Evolutionary conservation across 1,140 invertebrate species (phyloP), one percentile per base, ranked within the genome.

Genomic region (Zaprionus tsacasi): DNA sequence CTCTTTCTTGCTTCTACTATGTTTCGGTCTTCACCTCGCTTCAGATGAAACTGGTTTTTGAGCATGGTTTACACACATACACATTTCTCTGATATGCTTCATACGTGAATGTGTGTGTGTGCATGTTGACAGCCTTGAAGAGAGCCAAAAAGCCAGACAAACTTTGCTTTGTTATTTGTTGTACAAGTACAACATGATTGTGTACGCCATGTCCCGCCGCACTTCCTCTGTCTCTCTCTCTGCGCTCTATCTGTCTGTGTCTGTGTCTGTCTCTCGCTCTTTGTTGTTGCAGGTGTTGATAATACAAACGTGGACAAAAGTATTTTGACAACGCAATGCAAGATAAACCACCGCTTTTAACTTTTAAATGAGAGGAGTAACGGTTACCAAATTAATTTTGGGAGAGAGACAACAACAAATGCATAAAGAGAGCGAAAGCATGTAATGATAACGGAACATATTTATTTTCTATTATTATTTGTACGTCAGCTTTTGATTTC

Each of bases 71-170:
- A 50, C 45, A 50, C 21, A 50, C 17, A 50, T 2, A 17, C 17
- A 21, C 13, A 50, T 65, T 64, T 76, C 70, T 73, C 63, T 77
- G 48, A 65, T 52, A 54, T 66, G 54, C 54, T 48, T 40, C 17
- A n/a, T 45, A 21, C 35, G 43, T 52, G 57, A 70, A 45, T 76
- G 15, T 40, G 17, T 43, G 13, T 64, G 27, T 60, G 35, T 58
- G 27, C 52, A 13, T 54, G 58, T 38, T 74, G 79, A 86, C 82
- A 86, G 82, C 82, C 82, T 86, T 86, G 82, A 86, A 79, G 82
- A 86, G 82, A 86, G 76, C 54, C 58, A 81, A 70, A 81, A 69
- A 78, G 69, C 73, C 55, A 74, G 63, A 58, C 74, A 65, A 40
- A 40, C 38, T 59, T 38, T 71, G 57, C 30, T 55, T 66, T 72